These are phyloP conservation scores for Epizoanthus fatuus DNA, from an alignment of 92 coral and sea anemone genomes.

Conservation along the genomic window DNA sequence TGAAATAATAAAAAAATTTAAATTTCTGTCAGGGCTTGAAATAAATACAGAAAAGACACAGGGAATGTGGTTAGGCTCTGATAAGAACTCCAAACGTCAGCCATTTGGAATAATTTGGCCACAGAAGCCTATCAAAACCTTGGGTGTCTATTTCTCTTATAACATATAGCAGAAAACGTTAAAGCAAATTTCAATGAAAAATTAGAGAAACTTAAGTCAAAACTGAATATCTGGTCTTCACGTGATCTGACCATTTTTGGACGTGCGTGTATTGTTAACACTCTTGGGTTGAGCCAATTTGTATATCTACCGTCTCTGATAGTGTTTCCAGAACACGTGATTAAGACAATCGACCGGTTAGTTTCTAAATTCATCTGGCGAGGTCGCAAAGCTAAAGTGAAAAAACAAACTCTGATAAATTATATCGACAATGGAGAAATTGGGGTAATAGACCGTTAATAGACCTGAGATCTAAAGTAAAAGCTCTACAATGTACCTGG, in stretches of 20 bases:
- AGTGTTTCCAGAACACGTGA: conserved; percentile 14
- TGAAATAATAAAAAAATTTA: background rate
- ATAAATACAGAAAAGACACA: background rate
- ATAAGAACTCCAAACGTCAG: conserved; percentile 1
- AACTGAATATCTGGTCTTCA: conserved; percentile 29
- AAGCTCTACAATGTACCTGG: no score
- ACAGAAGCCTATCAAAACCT: background rate
- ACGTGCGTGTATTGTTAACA: background rate
- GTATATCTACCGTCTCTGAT: conserved; percentile 15
- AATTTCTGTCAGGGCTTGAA: background rate
- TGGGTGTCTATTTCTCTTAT: background rate
- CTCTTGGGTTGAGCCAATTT: conserved; percentile 40
- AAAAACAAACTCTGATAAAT: no score
- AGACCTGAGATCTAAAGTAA: no score
- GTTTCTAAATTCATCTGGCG: background rate
- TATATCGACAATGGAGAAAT: no score
- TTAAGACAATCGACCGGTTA: conserved; percentile 7
- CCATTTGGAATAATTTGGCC: background rate
- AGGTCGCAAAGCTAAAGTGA: background rate
- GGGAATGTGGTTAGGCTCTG: conserved; percentile 1
- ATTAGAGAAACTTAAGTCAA: conserved; percentile 12
- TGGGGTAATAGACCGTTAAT: no score
- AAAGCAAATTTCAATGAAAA: background rate
- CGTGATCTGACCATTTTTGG: conserved; percentile 37
- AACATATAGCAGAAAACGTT: background rate